Percentiles rank a stretch among this genome's conserved stretches.
These are phyloP conservation scores for Protonemura montana DNA, from an alignment of 2,888 invertebrate genomes.

Conservation along the genomic window DNA sequence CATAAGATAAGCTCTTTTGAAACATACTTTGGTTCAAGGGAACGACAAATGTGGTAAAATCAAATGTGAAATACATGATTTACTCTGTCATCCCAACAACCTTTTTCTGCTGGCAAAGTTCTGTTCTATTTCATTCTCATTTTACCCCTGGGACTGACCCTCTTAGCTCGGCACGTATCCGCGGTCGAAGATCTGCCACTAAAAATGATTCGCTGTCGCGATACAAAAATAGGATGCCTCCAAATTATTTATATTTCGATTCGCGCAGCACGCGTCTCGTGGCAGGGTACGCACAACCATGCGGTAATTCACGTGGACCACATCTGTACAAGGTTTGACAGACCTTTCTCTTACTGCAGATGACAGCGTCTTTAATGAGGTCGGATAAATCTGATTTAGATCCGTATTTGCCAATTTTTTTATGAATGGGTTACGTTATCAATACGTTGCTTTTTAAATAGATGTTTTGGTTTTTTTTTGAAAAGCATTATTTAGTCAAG, in stretches of 20 bases:
- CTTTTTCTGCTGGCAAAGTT: not conserved
- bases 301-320: not conserved
- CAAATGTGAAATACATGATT: not conserved
- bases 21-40: too few species aligned
- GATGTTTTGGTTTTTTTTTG: too few species aligned
- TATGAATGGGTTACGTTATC: too few species aligned
- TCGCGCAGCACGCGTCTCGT: not conserved
- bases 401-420: too few species aligned
- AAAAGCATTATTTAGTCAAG: too few species aligned
- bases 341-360: not conserved
- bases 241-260: slow-evolving; percentile 7
- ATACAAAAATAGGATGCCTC: slow-evolving; percentile 1
- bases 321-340: not conserved
- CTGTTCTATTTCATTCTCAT: not conserved
- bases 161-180: not conserved
- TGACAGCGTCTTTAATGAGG: not conserved
- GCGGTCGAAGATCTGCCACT: not conserved
- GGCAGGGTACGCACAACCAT: not conserved
- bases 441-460: too few species aligned
- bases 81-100: not conserved
- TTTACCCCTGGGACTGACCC: not conserved
- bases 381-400: not conserved
- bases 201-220: not conserved
- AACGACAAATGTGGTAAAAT: too few species aligned
- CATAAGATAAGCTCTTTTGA: too few species aligned